Evolutionary conservation across 2,113 vertebrate genomes (phyloP).

Genomic region (Corvus moneduloides): DNA sequence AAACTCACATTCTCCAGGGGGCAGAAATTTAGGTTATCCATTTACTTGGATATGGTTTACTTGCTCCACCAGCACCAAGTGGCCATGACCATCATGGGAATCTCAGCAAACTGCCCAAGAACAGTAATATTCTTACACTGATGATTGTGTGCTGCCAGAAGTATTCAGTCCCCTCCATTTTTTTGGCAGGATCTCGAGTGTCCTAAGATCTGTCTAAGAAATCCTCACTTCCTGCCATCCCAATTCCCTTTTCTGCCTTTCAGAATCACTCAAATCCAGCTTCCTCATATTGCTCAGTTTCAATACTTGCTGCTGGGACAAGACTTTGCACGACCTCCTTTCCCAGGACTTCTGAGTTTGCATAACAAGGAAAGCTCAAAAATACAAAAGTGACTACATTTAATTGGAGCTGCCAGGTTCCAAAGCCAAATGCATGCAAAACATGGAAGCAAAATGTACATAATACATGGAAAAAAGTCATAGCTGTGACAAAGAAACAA

Average conservation of each 20-base stretch:
- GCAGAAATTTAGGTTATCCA: neutral
- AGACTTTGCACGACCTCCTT: neutral
- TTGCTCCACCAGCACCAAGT: neutral
- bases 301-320: neutral
- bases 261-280: neutral
- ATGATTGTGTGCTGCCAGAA: neutral
- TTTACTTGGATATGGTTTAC: neutral
- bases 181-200: neutral
- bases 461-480: neutral
- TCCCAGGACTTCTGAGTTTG: neutral
- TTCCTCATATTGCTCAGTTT: neutral
- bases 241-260: neutral
- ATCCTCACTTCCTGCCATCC: neutral
- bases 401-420: neutral
- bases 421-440: neutral
- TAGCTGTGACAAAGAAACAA: neutral
- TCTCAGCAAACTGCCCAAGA: neutral
- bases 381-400: rapidly evolving
- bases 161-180: neutral
- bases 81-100: neutral
- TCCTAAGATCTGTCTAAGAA: neutral
- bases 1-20: neutral
- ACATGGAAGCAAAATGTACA: rapidly evolving
- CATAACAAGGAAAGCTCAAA: neutral
- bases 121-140: neutral